phyloP scores from a whole-genome alignment of 2,113 vertebrate species.

The Callocephalon fimbriatum region DNA sequence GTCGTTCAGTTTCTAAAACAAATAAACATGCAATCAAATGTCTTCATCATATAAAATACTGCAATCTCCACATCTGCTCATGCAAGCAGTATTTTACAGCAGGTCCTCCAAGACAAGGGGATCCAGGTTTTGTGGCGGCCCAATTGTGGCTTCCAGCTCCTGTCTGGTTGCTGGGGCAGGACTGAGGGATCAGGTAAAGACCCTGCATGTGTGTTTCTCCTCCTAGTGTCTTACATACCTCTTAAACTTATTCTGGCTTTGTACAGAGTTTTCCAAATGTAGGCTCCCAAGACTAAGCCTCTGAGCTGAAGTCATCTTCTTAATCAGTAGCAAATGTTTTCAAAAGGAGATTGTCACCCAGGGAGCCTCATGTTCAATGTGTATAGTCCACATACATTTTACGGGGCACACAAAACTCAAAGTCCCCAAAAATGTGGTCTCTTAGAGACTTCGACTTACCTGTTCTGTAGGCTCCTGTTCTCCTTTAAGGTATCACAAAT shows the following conservation, averaged over 20 bases:
- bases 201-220: rapidly evolving
- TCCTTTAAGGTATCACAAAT: neutral
- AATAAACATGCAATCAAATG: neutral
- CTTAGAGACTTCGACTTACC: neutral
- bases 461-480: neutral
- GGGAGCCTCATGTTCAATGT: neutral
- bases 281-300: neutral
- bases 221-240: neutral
- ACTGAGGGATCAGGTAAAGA: neutral
- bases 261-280: neutral
- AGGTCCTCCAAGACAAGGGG: neutral
- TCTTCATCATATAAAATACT: neutral
- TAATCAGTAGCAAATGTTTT: neutral
- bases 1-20: constrained; percentile 22
- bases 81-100: neutral
- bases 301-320: neutral
- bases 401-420: neutral
- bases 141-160: neutral
- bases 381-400: neutral
- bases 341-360: neutral
- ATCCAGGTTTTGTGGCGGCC: neutral
- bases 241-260: neutral
- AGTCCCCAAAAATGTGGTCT: neutral
- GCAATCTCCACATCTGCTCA: neutral
- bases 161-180: neutral